These are phyloP conservation scores for Marcusenius ussheri DNA, from an alignment of 2,113 vertebrate genomes.

Conservation along the genomic window DNA sequence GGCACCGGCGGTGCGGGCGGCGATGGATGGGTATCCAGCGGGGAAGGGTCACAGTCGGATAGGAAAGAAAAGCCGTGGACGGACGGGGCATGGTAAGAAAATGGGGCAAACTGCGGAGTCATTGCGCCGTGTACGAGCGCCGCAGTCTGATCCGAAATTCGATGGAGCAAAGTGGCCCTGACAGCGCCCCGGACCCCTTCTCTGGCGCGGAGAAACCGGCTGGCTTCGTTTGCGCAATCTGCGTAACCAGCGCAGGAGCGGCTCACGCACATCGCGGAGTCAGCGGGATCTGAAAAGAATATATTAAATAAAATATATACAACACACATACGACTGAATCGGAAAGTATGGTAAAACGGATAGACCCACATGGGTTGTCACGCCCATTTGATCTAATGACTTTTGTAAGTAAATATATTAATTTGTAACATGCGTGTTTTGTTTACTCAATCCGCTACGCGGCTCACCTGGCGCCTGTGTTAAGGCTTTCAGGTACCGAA, in stretches of 20 bases:
- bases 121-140: not conserved
- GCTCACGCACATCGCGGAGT: not conserved
- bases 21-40: not conserved
- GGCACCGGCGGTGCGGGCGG: too few species aligned
- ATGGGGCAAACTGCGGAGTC: not conserved
- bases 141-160: not conserved
- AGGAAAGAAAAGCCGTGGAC: not conserved
- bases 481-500: slow-evolving; percentile 19
- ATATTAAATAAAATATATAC: not conserved
- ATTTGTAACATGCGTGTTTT: not conserved
- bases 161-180: not conserved
- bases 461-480: slow-evolving; percentile 8
- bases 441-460: not conserved
- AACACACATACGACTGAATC: not conserved
- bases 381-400: not conserved
- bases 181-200: not conserved
- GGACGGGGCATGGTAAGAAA: not conserved
- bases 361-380: not conserved
- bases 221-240: slow-evolving; percentile 16
- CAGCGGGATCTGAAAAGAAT: not conserved
- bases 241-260: slow-evolving; percentile 20
- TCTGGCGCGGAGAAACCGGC: slow-evolving; percentile 3
- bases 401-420: not conserved
- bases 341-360: not conserved
- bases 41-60: not conserved